Base-by-base conservation (phyloP, 2,888 invertebrate species). In the Chrysotoxum bicinctum region DNA sequence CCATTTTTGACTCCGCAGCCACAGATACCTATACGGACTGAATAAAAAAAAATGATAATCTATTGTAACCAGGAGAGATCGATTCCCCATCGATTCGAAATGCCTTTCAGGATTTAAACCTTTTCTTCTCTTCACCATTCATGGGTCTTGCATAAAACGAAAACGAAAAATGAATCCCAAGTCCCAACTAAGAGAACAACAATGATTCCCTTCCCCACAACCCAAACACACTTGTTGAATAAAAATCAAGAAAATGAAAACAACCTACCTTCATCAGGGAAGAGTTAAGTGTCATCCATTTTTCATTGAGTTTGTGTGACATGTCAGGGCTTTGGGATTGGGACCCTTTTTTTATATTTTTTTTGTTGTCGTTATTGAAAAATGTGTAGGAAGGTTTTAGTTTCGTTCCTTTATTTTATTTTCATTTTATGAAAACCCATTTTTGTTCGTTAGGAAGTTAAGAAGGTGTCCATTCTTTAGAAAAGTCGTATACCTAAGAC, bases 271-370 rank as follows among this genome's bases (percentile, higher is more conserved):
- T 45, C 21, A 60, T 3, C 68, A 40, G 16, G 56, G 58, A 45
- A 70, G 64, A 83, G 60, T 69, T 78, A 68, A 54, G 74, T 82
- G 82, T 86, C 86, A 78, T 66, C 73, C 86, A 86, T 86, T 79
- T 79, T 86, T 82, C 78, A 86, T 68, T 72, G 73, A 75, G 45
- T 82, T 75, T 80, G 87, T 87, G 87, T 87, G 87, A 87, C 87
- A 87, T 87, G 87, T 87, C 87, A 87, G 82, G 79, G 66, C 70
- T 60, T 80, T 56, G 12, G 69, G 16, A 32, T 58, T 58, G 58
- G 35, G 45, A 23, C 82, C 76, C 84, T 58, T 73, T 72, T 80
- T 32, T 56, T 40, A 7, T 70, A 19, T 19, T 30, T 69, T 35
- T 66, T n/a, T 74, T 56, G 37, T 32, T 40, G 32, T 48, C 26